Conservation (phyloP, 2,113 vertebrate genomes). For the Brachyhypopomus occidentalis region DNA sequence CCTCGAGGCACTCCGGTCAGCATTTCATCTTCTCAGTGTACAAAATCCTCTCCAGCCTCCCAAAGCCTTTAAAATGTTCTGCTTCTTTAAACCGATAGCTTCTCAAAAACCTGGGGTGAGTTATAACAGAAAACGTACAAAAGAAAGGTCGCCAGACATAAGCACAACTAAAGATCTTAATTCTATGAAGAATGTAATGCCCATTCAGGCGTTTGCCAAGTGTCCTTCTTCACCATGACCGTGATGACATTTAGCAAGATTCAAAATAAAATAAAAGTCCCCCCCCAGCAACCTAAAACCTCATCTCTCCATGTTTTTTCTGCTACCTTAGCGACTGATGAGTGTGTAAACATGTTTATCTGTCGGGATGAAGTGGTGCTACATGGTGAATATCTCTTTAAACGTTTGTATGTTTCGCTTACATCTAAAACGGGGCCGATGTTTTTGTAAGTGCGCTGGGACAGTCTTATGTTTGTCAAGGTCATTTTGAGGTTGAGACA, state of each 20-base stretch:
- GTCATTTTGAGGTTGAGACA: conserved; percentile 44
- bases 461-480: conserved; percentile 60
- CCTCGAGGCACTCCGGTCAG: background rate
- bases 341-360: conserved; percentile 54
- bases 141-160: too few relatives aligned
- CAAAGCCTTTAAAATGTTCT: conserved; percentile 10
- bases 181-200: background rate
- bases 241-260: background rate
- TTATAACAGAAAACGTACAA: background rate
- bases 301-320: conserved; percentile 37
- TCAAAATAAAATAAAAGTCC: background rate
- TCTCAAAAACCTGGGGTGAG: background rate
- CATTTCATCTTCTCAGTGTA: background rate
- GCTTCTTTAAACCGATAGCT: background rate
- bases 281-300: conserved; percentile 23
- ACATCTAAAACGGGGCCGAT: conserved; percentile 44
- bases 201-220: background rate
- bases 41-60: conserved; percentile 10
- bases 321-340: conserved; percentile 52
- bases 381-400: conserved; percentile 47
- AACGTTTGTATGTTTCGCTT: conserved; percentile 46
- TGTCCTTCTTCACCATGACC: background rate
- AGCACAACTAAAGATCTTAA: background rate
- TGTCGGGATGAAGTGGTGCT: conserved; percentile 48
- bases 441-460: conserved; percentile 50